These are phyloP conservation scores for Alouatta palliata DNA, from an alignment of 2,113 vertebrate species.

Conservation along the genomic window DNA sequence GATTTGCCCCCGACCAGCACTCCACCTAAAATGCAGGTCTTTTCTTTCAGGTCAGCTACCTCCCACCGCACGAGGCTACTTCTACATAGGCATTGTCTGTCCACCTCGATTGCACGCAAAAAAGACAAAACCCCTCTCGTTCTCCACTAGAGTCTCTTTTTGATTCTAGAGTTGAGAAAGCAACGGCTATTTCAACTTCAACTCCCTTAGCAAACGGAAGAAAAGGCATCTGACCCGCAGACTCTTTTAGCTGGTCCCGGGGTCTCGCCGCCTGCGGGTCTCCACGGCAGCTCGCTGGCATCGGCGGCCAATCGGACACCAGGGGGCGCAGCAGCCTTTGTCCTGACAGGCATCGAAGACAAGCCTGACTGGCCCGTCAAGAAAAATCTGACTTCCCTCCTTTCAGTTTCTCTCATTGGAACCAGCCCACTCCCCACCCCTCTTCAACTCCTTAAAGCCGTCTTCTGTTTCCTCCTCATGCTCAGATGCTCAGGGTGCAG, in stretches of 20 bases:
- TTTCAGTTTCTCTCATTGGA: conserved; percentile 44
- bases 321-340: conserved; percentile 79
- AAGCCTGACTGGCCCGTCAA: conserved; percentile 50
- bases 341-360: conserved; percentile 55
- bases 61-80: background rate
- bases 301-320: conserved; percentile 28
- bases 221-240: conserved; percentile 22
- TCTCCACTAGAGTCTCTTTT: conserved; percentile 27
- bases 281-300: background rate
- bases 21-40: background rate
- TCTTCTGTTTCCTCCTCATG: background rate
- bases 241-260: background rate
- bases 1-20: background rate
- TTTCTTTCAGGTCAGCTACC: background rate
- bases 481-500: background rate
- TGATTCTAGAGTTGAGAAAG: conserved; percentile 34
- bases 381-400: conserved; percentile 28
- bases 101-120: background rate
- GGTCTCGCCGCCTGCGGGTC: fast-evolving
- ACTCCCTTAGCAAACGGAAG: conserved; percentile 33
- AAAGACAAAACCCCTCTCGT: background rate
- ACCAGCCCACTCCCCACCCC: background rate
- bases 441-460: background rate
- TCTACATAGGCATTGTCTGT: conserved; percentile 17
- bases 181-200: conserved; percentile 44